Conservation (phyloP, 1,140 invertebrate species). For the Calliphora vicina region DNA sequence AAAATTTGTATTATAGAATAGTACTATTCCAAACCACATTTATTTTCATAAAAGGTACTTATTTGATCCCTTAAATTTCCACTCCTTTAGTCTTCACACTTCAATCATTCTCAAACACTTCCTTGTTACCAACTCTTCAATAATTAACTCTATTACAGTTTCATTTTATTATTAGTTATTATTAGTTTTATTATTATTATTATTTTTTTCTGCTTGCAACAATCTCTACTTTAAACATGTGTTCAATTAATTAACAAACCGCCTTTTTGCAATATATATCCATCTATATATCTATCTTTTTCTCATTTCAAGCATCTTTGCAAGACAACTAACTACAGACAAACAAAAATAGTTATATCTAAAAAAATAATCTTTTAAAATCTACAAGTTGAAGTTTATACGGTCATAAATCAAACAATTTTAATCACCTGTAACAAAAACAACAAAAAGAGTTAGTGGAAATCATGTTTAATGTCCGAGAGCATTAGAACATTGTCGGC, state of each 20-base stretch:
- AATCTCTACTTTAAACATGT: not conserved
- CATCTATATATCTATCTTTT: not conserved
- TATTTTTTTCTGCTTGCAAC: no score
- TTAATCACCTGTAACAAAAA: not conserved
- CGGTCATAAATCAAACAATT: not conserved
- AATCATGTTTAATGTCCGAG: not conserved
- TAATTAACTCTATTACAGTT: no score
- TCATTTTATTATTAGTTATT: no score
- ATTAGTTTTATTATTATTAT: no score
- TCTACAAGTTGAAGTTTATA: not conserved
- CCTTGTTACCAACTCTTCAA: no score
- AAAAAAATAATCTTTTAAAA: not conserved
- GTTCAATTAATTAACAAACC: not conserved
- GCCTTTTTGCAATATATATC: not conserved
- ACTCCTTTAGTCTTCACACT: no score
- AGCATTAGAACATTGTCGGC: not conserved
- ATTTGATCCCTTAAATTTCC: no score
- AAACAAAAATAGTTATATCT: no score
- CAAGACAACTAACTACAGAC: not conserved
- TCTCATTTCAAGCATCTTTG: not conserved
- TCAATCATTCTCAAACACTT: no score
- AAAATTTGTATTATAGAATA: no score
- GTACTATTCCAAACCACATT: no score
- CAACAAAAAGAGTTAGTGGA: not conserved
- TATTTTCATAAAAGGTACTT: no score